Conservation (phyloP, 2,113 vertebrate species). For the Urocolius indicus region DNA sequence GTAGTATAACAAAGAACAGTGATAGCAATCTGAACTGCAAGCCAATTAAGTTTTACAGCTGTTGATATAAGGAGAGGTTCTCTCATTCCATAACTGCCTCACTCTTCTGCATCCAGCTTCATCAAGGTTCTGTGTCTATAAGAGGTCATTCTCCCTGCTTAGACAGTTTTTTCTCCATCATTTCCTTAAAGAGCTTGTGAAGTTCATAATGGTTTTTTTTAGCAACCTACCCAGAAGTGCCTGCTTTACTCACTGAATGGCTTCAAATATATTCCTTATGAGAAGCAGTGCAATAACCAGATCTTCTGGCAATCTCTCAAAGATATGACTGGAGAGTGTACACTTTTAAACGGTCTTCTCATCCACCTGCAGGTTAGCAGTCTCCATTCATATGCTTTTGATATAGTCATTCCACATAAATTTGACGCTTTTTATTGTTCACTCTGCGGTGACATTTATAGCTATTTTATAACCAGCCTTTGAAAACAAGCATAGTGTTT, state of each 20-base stretch:
- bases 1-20: background rate
- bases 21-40: background rate
- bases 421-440: background rate
- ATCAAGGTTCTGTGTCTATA: background rate
- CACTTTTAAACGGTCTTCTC: background rate
- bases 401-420: background rate
- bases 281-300: background rate
- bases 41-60: background rate
- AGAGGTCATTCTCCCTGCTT: background rate
- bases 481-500: background rate
- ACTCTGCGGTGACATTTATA: background rate
- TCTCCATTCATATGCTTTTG: background rate
- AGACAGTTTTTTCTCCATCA: background rate
- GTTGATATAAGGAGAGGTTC: background rate
- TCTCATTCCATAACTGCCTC: background rate
- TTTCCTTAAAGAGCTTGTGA: background rate
- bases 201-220: background rate
- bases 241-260: background rate
- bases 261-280: background rate
- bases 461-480: background rate
- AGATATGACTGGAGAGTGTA: background rate
- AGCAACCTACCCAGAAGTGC: background rate
- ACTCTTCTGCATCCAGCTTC: background rate
- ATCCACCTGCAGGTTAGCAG: background rate
- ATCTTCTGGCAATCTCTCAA: background rate